A percentile compares a stretch with the other conserved stretches of the same genome.
Evolutionary conservation across 2,888 invertebrate species (phyloP).

Genomic region (Drosophila seclusa): DNA sequence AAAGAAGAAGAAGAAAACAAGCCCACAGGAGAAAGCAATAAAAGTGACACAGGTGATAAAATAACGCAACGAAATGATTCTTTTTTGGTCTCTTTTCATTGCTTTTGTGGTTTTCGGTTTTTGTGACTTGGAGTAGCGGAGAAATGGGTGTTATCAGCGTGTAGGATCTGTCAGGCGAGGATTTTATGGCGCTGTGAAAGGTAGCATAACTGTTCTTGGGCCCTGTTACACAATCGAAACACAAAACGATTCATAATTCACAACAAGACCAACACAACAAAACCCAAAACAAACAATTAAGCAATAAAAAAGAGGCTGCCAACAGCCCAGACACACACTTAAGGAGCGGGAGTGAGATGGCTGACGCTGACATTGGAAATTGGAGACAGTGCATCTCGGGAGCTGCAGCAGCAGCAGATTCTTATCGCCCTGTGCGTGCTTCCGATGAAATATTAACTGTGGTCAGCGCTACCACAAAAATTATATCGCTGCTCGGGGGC

Average conservation of each 20-base stretch:
- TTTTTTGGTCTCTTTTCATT: constrained; percentile 26
- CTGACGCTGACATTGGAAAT: constrained; percentile 33
- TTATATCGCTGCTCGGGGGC: constrained; percentile 2
- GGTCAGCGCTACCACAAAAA: constrained; percentile 38
- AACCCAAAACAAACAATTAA: constrained; percentile 72
- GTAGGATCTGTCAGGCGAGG: constrained; percentile 64
- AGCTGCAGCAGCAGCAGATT: constrained; percentile 49
- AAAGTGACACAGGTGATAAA: constrained; percentile 82
- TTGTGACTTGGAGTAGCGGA: constrained; percentile 56
- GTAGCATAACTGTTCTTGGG: constrained; percentile 71
- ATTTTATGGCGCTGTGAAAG: constrained; percentile 69
- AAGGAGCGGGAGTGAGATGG: constrained; percentile 23
- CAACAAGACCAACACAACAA: constrained; percentile 34
- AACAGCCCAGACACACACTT: not conserved
- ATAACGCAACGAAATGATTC: constrained; percentile 82
- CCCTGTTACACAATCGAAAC: constrained; percentile 74
- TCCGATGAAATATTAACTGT: constrained; percentile 58
- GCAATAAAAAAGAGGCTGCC: constrained; percentile 68
- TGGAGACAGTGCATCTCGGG: constrained; percentile 69
- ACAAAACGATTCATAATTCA: constrained; percentile 69
- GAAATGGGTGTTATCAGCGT: constrained; percentile 67
- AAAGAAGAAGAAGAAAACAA: not conserved
- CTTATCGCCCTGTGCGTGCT: constrained; percentile 70
- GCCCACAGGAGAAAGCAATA: constrained; percentile 68
- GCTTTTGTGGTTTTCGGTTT: constrained; percentile 11